These are phyloP conservation scores for Brachirus orientalis DNA, from an alignment of 2,113 vertebrate genomes.

Conservation along the genomic window DNA sequence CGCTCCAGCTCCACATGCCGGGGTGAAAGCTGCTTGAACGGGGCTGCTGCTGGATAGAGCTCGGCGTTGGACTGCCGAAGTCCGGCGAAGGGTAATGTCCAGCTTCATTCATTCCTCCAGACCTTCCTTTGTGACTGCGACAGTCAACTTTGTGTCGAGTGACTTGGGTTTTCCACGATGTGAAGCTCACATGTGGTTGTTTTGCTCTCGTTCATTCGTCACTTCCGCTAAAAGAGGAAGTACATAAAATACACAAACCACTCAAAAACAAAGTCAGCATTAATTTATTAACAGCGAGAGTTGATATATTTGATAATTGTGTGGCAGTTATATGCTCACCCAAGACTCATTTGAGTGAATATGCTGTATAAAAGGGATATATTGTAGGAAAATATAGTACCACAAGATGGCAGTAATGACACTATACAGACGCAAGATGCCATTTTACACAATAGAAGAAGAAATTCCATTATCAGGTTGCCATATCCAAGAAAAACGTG, in stretches of 20 bases:
- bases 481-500: too few species aligned
- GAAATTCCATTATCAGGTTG: too few species aligned
- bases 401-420: too few species aligned
- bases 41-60: conserved; percentile 40
- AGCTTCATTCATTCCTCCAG: conserved; percentile 54
- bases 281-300: too few species aligned
- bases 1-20: conserved; percentile 71
- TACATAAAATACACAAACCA: not conserved
- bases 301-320: too few species aligned
- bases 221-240: conserved; percentile 65
- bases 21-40: conserved; percentile 61
- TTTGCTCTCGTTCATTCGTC: conserved; percentile 46
- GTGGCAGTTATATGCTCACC: too few species aligned
- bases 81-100: conserved; percentile 71
- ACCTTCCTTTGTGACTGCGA: not conserved
- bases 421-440: too few species aligned
- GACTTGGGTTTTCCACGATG: not conserved
- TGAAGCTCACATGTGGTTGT: conserved; percentile 46
- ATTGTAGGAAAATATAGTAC: too few species aligned
- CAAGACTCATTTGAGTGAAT: too few species aligned
- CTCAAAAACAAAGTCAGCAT: too few species aligned
- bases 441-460: too few species aligned
- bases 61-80: conserved; percentile 55
- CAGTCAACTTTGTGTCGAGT: not conserved
- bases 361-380: too few species aligned